Percentiles rank a stretch among this genome's conserved stretches.
Evolutionary conservation across 2,797 vertebrate genomes (phyloP).

Genomic region (Catostomus latipinnis): DNA sequence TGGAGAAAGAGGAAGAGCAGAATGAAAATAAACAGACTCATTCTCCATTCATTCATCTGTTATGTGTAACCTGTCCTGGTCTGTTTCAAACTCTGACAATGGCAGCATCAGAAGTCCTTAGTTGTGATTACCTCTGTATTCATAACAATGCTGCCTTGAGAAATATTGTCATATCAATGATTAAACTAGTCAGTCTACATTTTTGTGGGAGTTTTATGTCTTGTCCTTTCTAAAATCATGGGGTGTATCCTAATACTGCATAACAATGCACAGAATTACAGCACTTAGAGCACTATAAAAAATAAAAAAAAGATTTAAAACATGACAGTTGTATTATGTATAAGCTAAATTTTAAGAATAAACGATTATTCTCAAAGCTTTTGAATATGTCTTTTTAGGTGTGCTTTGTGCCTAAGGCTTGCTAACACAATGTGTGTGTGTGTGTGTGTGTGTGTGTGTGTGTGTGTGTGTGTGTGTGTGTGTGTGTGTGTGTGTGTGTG

Average conservation of each 20-base stretch:
- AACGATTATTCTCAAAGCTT: neutral
- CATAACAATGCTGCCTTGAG: neutral
- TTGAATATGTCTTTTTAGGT: constrained; percentile 14
- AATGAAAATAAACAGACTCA: constrained; percentile 81
- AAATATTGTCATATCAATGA: neutral
- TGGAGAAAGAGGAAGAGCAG: constrained; percentile 69
- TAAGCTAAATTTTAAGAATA: too few relatives aligned
- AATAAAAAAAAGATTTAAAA: neutral
- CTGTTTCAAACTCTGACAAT: constrained; percentile 34
- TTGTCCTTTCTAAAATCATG: constrained; percentile 9
- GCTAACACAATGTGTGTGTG: neutral
- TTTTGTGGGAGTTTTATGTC: constrained; percentile 30
- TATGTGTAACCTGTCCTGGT: constrained; percentile 36
- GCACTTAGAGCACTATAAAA: neutral
- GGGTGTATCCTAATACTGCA: neutral
- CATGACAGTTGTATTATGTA: neutral
- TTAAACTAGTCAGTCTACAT: constrained; percentile 38
- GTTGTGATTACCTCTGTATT: constrained; percentile 31
- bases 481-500: constrained; percentile 30
- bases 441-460: constrained; percentile 40
- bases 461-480: constrained; percentile 43
- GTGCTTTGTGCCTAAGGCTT: constrained; percentile 2
- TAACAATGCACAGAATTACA: neutral
- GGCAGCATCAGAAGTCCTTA: constrained; percentile 30
- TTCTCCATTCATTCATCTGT: constrained; percentile 66